Evolutionary conservation across 2,113 vertebrate species (phyloP).

Genomic region (Hydrochoerus hydrochaeris): DNA sequence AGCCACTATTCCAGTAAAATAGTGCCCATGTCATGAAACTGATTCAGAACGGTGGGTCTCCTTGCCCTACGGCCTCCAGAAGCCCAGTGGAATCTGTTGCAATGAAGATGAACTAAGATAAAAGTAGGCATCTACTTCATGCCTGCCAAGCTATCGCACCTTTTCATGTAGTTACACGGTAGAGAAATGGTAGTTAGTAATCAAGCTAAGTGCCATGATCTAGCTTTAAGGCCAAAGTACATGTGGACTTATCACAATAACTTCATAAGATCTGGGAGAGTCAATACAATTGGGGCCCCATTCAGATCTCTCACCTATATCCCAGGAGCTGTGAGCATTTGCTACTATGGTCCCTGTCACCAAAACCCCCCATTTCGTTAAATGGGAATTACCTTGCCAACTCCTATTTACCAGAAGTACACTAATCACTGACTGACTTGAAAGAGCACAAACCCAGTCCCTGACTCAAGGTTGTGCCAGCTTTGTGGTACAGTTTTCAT

Average conservation of each 20-base stretch:
- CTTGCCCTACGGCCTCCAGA: neutral
- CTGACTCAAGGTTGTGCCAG: neutral
- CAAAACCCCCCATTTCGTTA: neutral
- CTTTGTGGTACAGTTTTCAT: neutral
- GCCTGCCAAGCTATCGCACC: neutral
- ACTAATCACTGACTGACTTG: neutral
- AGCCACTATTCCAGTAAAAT: constrained; percentile 53
- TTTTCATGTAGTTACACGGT: neutral
- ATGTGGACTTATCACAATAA: neutral
- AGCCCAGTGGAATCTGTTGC: neutral
- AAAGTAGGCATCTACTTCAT: neutral
- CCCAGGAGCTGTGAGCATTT: neutral
- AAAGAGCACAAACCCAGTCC: neutral
- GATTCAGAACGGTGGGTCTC: neutral
- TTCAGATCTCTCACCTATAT: neutral
- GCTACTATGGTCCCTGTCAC: neutral
- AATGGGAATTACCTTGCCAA: neutral
- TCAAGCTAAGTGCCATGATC: neutral
- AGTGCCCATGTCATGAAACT: neutral
- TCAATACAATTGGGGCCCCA: neutral
- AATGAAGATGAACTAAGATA: constrained; percentile 22
- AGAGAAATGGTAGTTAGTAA: neutral
- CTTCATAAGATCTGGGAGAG: neutral
- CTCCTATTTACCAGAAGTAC: neutral
- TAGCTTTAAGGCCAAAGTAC: neutral